Evolutionary conservation across 1,140 invertebrate genomes (phyloP), one percentile per base, ranked within the genome.

Genomic region (Zaprionus camerounensis): DNA sequence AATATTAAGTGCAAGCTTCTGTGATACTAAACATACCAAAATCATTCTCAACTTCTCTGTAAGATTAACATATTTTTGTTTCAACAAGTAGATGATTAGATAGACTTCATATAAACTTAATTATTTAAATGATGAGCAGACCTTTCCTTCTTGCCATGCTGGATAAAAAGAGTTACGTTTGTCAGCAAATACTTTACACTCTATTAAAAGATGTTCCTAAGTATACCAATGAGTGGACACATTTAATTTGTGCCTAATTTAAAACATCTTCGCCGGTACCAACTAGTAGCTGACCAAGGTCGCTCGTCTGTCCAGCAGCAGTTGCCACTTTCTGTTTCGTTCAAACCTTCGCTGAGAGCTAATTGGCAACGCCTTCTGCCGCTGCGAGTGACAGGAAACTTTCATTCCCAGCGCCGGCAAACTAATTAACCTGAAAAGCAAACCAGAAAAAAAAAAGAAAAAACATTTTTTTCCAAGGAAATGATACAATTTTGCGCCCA

Each of bases 331-430:
- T 20, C 44, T 9, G 44, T 20, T 24, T 4, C 12, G 66, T 68
- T 69, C 58, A 63, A 74, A 63, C 71, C 72, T 75, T 70, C 72
- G 68, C 36, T 63, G 63, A 61, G n/a, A 80, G 68, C 80, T 87
- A 88, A 87, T 87, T 87, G 84, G 84, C 84, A 88, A 81, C 80
- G 83, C 83, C 83, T 83, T 87, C 74, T 81, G 74, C 84, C 81
- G 83, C 83, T 88, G 82, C 77, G 88, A 87, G 83, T 87, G 83
- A 88, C 83, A 86, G 83, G 77, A 87, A 87, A 87, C 84, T 83
- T 87, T 83, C 66, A 68, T 61, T 65, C 69, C 62, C 63, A 81
- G 80, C 70, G 78, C 84, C 83, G 80, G 74, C 77, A 83, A 87
- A 88, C 83, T 87, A 87, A 87, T 87, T 87, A 87, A 86, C 84